phyloP scores from a whole-genome alignment of 2,797 vertebrate species.

The Anolis apletophallus region DNA sequence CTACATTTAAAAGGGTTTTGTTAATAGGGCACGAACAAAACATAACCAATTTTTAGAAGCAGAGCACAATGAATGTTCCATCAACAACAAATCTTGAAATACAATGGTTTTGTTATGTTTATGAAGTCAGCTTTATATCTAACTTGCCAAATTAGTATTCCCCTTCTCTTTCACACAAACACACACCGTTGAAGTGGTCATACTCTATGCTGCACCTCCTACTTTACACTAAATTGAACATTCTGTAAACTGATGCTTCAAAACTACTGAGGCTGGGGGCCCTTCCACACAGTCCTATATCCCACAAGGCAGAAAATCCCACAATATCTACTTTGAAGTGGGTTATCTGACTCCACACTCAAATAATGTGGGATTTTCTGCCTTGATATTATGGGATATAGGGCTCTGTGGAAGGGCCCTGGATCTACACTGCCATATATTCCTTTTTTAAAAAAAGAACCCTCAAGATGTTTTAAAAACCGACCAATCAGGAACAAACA shows the following conservation, averaged over 20 bases:
- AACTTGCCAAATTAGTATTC: neutral
- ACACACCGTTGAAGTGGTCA: neutral
- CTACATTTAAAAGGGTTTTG: conserved; percentile 4
- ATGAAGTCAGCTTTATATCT: neutral
- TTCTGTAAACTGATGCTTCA: neutral
- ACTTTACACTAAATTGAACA: neutral
- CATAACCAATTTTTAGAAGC: conserved; percentile 18
- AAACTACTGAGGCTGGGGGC: neutral
- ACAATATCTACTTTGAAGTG: too few relatives aligned
- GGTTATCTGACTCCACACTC: too few relatives aligned
- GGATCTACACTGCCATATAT: too few relatives aligned
- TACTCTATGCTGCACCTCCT: neutral
- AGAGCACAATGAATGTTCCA: conserved; percentile 18
- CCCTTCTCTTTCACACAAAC: neutral
- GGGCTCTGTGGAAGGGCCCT: too few relatives aligned
- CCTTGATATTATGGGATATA: too few relatives aligned
- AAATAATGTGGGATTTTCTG: too few relatives aligned
- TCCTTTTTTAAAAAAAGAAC: too few relatives aligned
- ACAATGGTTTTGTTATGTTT: neutral
- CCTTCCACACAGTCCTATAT: too few relatives aligned
- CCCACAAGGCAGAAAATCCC: too few relatives aligned
- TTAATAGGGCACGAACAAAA: conserved; percentile 35
- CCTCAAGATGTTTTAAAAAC: too few relatives aligned
- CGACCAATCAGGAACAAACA: too few relatives aligned
- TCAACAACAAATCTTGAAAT: neutral